Evolutionary conservation across 2,888 invertebrate genomes (phyloP).

Genomic region (Apamea crenata): DNA sequence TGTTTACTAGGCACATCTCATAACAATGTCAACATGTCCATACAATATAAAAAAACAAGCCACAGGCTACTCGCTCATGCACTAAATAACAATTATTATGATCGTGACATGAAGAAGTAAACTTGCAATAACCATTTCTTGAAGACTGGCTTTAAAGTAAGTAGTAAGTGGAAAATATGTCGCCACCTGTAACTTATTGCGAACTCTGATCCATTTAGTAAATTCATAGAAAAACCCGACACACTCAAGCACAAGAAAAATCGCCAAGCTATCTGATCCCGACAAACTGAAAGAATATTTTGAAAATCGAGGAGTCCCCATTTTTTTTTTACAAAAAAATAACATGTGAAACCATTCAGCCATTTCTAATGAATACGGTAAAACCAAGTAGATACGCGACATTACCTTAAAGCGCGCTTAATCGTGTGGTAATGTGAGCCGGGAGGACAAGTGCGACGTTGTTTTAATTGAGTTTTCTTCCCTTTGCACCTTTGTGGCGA

Average conservation of each 20-base stretch:
- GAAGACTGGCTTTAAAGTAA: not conserved
- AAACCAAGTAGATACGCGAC: constrained; percentile 46
- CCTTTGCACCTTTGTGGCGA: constrained; percentile 83
- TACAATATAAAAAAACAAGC: too few species aligned
- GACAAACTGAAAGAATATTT: too few species aligned
- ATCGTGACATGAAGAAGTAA: not conserved
- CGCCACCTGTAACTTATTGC: not conserved
- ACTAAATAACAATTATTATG: too few species aligned
- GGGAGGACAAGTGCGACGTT: constrained; percentile 75
- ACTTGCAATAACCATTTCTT: not conserved
- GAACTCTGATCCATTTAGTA: not conserved
- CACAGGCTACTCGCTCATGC: rapidly evolving
- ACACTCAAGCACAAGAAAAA: too few species aligned
- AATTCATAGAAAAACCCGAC: not conserved
- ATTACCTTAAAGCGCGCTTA: constrained; percentile 72
- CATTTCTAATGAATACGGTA: constrained; percentile 44
- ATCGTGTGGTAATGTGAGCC: constrained; percentile 81
- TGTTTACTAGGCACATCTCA: too few species aligned
- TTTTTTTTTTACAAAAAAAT: constrained; percentile 24
- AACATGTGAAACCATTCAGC: constrained; percentile 7
- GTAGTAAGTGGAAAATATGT: too few species aligned
- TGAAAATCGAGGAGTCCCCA: too few species aligned
- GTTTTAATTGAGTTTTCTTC: constrained; percentile 86
- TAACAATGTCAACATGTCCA: too few species aligned
- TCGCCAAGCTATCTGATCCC: too few species aligned